Evolutionary conservation across 2,888 invertebrate genomes (phyloP).

Genomic region (Therioaphis trifolii): DNA sequence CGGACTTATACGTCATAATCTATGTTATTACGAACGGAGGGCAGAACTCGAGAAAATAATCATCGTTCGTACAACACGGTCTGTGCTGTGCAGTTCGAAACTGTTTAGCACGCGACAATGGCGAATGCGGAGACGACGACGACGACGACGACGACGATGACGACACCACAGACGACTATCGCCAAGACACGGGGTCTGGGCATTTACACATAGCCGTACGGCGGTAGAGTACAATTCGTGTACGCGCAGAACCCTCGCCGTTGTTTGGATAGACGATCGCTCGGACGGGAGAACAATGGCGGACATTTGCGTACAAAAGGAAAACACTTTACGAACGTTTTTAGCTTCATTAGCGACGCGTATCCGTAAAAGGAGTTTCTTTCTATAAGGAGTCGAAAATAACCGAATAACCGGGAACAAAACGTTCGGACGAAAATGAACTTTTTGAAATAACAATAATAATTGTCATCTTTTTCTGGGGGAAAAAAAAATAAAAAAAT

Average conservation of each 20-base stretch:
- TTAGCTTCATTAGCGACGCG: constrained; percentile 34
- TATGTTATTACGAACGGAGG: too few relatives aligned
- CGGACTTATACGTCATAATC: too few relatives aligned
- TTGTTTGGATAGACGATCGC: constrained; percentile 42
- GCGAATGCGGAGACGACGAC: too few relatives aligned
- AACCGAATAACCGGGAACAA: not conserved
- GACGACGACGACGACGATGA: not conserved
- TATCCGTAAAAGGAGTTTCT: constrained; percentile 4
- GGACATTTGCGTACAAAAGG: constrained; percentile 12
- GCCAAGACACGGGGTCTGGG: too few relatives aligned
- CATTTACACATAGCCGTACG: too few relatives aligned
- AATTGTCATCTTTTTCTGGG: not conserved
- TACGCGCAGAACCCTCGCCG: not conserved
- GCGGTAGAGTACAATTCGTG: constrained; percentile 31
- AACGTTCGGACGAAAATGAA: not conserved
- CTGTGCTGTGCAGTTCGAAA: too few relatives aligned
- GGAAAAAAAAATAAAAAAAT: too few relatives aligned
- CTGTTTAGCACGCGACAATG: not conserved
- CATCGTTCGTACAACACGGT: too few relatives aligned
- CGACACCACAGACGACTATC: too few relatives aligned
- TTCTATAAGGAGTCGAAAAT: too few relatives aligned
- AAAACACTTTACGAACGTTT: constrained; percentile 44
- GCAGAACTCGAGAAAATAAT: too few relatives aligned
- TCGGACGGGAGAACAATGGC: constrained; percentile 43
- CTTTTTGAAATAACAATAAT: constrained; percentile 34